These are phyloP conservation scores for Syrrhaptes paradoxus DNA, from an alignment of 2,113 vertebrate species.

Conservation along the genomic window DNA sequence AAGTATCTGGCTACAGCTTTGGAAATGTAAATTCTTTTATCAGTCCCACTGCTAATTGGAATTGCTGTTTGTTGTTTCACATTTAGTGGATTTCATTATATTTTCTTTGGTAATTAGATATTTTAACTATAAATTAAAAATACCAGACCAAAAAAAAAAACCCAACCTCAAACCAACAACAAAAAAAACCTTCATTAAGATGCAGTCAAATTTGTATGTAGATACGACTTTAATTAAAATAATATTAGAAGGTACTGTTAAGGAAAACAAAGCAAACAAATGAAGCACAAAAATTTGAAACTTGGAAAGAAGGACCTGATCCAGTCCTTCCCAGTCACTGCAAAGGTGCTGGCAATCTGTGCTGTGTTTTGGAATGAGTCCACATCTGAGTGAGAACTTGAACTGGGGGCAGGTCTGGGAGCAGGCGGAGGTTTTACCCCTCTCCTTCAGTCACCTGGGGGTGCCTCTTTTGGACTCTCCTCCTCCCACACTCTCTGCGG, in stretches of 20 bases:
- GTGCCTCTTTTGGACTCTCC: background rate
- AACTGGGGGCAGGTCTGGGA: background rate
- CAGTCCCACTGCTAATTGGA: conserved; percentile 62
- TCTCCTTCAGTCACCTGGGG: background rate
- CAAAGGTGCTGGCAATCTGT: background rate
- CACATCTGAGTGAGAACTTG: accelerated
- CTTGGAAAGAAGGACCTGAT: background rate
- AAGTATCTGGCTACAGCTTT: conserved; percentile 51
- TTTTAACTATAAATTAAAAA: conserved; percentile 62
- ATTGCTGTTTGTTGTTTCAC: conserved; percentile 62
- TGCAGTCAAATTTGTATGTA: conserved; percentile 27
- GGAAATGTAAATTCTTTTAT: conserved; percentile 70
- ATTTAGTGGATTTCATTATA: conserved; percentile 62
- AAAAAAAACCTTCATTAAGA: conserved; percentile 24
- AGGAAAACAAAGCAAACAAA: conserved; percentile 41
- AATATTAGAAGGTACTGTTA: background rate
- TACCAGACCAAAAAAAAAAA: background rate
- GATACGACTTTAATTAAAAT: conserved; percentile 55
- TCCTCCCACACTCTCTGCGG: background rate
- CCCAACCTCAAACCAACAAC: background rate
- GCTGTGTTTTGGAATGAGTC: background rate
- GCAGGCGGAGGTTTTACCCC: background rate
- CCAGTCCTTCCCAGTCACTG: background rate
- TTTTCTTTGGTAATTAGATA: conserved; percentile 68
- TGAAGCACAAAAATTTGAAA: background rate